Conservation (phyloP, 2,797 vertebrate species). For the Knipowitschia caucasica region DNA sequence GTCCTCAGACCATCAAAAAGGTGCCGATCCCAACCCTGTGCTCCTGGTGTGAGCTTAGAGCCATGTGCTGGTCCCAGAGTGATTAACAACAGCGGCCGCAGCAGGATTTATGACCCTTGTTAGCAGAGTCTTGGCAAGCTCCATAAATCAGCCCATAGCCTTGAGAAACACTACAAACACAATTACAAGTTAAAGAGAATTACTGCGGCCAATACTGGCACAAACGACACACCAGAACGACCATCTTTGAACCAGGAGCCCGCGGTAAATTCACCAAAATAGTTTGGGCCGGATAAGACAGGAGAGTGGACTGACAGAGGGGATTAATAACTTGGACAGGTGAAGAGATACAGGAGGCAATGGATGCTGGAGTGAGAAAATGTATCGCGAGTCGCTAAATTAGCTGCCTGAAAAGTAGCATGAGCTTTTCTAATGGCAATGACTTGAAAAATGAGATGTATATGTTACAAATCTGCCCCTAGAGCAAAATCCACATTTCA, state of each 20-base stretch:
- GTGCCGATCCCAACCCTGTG: background rate
- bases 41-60: constrained; percentile 3
- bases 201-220: constrained; percentile 19
- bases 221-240: constrained; percentile 1
- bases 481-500: no score
- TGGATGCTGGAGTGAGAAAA: background rate
- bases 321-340: constrained; percentile 4
- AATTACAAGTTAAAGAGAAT: constrained; percentile 56
- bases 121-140: constrained; percentile 57
- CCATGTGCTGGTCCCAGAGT: constrained; percentile 25
- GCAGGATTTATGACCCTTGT: constrained; percentile 66
- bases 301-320: background rate
- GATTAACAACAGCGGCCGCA: constrained; percentile 46
- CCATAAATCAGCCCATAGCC: constrained; percentile 64
- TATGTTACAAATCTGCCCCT: no score
- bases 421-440: no score
- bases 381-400: background rate
- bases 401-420: no score
- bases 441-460: no score
- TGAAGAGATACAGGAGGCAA: constrained; percentile 1
- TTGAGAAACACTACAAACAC: constrained; percentile 52
- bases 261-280: constrained; percentile 3
- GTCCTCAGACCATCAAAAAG: constrained; percentile 1
- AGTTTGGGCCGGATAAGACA: background rate
- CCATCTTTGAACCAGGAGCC: constrained; percentile 3